phyloP scores from a whole-genome alignment of 2,113 vertebrate species.

The Pachycephala philippinensis region DNA sequence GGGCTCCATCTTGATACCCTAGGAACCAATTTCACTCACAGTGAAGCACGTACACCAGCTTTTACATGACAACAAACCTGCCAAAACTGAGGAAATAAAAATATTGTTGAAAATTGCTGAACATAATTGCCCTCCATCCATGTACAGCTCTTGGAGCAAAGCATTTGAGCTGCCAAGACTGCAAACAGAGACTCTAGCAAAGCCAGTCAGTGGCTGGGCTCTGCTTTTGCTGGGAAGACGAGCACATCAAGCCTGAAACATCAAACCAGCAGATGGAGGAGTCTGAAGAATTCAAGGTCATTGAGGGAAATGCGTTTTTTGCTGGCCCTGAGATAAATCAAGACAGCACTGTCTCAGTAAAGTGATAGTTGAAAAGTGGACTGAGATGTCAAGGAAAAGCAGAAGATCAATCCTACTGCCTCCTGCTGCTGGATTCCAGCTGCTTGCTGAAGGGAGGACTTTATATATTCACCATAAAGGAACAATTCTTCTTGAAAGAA shows the following conservation, averaged over 20 bases:
- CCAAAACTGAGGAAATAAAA: background rate
- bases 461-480: background rate
- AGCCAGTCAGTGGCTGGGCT: background rate
- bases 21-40: background rate
- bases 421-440: background rate
- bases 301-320: background rate
- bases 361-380: background rate
- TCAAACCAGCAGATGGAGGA: background rate
- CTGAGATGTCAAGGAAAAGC: background rate
- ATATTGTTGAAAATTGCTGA: background rate
- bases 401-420: slow-evolving; percentile 6
- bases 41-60: background rate
- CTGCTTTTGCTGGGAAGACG: background rate
- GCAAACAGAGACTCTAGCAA: background rate
- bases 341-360: background rate
- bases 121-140: background rate
- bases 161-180: background rate
- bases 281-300: slow-evolving; percentile 11
- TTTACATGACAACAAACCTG: background rate
- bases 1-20: background rate
- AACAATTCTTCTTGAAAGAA: slow-evolving; percentile 16
- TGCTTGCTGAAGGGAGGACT: background rate
- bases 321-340: background rate
- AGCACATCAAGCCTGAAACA: background rate
- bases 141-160: background rate